phyloP scores from a whole-genome alignment of 2,113 vertebrate genomes.

The Oreochromis spilurus region DNA sequence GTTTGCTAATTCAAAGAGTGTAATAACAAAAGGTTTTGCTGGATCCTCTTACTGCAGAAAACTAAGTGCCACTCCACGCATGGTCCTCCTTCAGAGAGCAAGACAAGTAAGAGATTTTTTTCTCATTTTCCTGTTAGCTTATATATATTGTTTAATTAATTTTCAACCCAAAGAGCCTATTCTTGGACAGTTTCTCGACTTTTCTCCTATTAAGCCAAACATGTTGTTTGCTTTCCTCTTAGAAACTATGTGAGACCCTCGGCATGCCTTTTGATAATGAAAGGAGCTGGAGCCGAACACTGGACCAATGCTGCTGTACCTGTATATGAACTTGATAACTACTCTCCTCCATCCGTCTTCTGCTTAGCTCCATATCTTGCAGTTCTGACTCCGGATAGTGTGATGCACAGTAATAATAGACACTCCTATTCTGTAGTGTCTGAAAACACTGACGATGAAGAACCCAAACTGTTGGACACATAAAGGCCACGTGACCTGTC shows the following conservation, averaged over 20 bases:
- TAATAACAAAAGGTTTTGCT: background rate
- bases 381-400: background rate
- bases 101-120: slow-evolving; percentile 44
- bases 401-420: background rate
- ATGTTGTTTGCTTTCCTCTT: background rate
- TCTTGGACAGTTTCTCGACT: background rate
- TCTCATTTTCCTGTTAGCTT: background rate
- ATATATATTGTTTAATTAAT: background rate
- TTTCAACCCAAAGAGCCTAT: background rate
- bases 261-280: slow-evolving; percentile 11
- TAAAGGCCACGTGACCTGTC: background rate
- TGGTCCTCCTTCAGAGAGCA: slow-evolving; percentile 49
- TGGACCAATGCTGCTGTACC: slow-evolving; percentile 75
- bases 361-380: background rate
- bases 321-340: slow-evolving; percentile 14
- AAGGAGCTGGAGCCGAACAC: slow-evolving; percentile 44
- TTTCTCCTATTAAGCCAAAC: background rate
- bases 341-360: slow-evolving; percentile 20
- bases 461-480: background rate
- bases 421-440: background rate
- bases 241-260: slow-evolving; percentile 40
- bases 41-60: slow-evolving; percentile 49
- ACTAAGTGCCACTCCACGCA: slow-evolving; percentile 71
- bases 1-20: background rate
- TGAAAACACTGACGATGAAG: background rate